A percentile compares a stretch with the other conserved stretches of the same genome.
Evolutionary conservation across 2,888 invertebrate genomes (phyloP).

Genomic region (Himalopsyche anomala): DNA sequence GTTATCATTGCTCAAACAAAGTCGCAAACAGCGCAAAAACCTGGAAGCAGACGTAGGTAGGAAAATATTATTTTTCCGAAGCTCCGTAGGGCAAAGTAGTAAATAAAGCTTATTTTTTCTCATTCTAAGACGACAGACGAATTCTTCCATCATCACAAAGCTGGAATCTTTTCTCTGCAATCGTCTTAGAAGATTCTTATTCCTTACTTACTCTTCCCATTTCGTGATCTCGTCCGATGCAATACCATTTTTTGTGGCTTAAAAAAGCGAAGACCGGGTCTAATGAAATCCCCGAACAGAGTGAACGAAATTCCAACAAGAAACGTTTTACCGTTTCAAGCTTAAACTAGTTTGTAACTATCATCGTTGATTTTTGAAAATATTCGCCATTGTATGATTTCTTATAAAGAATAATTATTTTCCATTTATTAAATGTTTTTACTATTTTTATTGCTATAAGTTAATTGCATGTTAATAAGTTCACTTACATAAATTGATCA

Average conservation of each 20-base stretch:
- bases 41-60: background rate
- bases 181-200: constrained; percentile 43
- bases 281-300: constrained; percentile 41
- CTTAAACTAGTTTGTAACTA: background rate
- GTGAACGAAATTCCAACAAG: background rate
- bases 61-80: constrained; percentile 30
- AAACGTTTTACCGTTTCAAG: constrained; percentile 30
- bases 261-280: constrained; percentile 40
- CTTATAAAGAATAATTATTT: too few species aligned
- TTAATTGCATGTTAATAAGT: too few species aligned
- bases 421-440: too few species aligned
- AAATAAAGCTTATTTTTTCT: constrained; percentile 39
- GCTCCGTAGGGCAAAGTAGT: constrained; percentile 29
- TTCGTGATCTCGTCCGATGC: constrained; percentile 44
- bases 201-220: constrained; percentile 25
- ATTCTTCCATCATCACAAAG: constrained; percentile 45
- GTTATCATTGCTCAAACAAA: constrained; percentile 25
- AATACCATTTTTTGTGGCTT: constrained; percentile 48
- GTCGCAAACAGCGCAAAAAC: constrained; percentile 19
- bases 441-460: too few species aligned
- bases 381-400: too few species aligned
- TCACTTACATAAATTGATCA: too few species aligned
- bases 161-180: constrained; percentile 28
- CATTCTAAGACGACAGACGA: constrained; percentile 16
- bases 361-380: too few species aligned